phyloP scores from a whole-genome alignment of 2,888 invertebrate species.

The Tanytarsus gracilentus region DNA sequence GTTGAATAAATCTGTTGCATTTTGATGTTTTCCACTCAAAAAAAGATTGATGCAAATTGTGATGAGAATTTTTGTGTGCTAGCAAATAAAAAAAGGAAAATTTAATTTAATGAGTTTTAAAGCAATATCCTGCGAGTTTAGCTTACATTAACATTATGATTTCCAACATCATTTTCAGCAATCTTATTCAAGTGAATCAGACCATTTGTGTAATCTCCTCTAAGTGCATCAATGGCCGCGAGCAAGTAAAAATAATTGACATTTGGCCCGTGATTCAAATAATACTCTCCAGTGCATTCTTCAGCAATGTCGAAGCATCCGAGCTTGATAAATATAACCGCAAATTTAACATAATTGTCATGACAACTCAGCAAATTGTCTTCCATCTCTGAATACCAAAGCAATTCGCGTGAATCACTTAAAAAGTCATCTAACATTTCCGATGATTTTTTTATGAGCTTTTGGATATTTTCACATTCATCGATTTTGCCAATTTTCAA shows the following conservation, averaged over 20 bases:
- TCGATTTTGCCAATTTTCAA: background rate
- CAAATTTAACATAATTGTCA: background rate
- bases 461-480: background rate
- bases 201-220: background rate
- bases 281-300: background rate
- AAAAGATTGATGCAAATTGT: background rate
- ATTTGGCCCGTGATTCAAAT: background rate
- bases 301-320: constrained; percentile 18
- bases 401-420: background rate
- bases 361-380: background rate
- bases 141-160: background rate
- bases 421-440: background rate
- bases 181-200: constrained; percentile 12
- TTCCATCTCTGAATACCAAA: background rate
- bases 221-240: constrained; percentile 10
- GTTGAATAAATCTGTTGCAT: background rate
- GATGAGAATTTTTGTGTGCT: background rate
- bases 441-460: background rate
- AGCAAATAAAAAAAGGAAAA: background rate
- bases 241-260: constrained; percentile 1
- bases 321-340: constrained; percentile 14
- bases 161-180: background rate
- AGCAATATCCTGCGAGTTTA: background rate
- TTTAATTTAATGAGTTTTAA: background rate
- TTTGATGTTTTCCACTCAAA: background rate